Evolutionary conservation across 2,888 invertebrate species (phyloP), one percentile per base, ranked within the genome.

Genomic region (Steinernema scapterisci): DNA sequence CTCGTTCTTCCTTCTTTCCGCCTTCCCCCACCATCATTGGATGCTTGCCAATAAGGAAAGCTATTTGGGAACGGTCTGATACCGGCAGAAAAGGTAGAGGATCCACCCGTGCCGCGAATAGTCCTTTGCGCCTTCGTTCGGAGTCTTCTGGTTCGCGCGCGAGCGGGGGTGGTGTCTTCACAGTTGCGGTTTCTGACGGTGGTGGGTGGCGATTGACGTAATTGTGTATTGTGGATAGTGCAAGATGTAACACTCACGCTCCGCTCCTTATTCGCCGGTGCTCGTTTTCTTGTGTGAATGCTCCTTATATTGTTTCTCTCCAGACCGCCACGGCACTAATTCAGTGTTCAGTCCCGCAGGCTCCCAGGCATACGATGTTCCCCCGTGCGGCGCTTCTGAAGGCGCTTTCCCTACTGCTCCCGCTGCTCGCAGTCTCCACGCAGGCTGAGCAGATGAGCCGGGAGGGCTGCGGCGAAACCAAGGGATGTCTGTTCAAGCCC

Each of bases 401-500:
- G 38, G 31, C 31, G 11, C 5, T 63, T 16, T 31, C 31, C 31
- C n/a, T 63, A 5, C 27, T 63, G 27, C 2, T 31, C 9, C 63
- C 63, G 16, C 25, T 63, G 27, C 63, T 63, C 31, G 27, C 63
- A 6, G 38, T 38, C 16, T 63, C 27, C 31, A 11, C 9, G 11
- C 19, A 51, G 51, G 74, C 72, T 44, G 54, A 51, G 31, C 25
- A 52, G 63, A 70, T 71, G 71, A 52, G 52, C 71, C 74, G 52
- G 51, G 71, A 6, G 31, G 71, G 71, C 25, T 74, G 38, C 71
- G 71, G 70, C 27, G 72, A 72, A 51, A 71, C 45, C 25, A 71
- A 43, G 74, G 72, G 52, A 31, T 86, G 86, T 70, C 74, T 86
- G 43, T 85, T 86, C 81, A 81, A 81, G 73, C 86, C 86, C 0